Percentiles rank a stretch among this genome's conserved stretches.
phyloP scores from a whole-genome alignment of 30 jellyfish, hydroid and myxozoan genomes.

The Clytia hemisphaerica region DNA sequence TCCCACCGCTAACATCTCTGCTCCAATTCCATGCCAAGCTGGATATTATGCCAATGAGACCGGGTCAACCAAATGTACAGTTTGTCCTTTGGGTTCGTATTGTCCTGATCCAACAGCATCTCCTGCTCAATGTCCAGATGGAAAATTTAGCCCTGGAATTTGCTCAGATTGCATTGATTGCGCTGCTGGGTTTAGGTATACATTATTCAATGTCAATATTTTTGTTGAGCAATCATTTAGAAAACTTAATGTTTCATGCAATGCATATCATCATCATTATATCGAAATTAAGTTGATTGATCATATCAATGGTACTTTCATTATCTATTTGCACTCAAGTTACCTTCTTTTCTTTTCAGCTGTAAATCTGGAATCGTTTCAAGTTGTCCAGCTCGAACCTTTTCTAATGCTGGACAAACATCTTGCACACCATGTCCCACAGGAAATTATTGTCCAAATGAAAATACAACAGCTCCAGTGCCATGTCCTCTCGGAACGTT shows the following conservation, averaged over 20 bases:
- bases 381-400: slow-evolving; percentile 64
- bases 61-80: slow-evolving; percentile 52
- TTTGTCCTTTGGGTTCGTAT: slow-evolving; percentile 66
- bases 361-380: no score
- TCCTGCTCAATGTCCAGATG: slow-evolving; percentile 62
- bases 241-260: no score
- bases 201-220: slow-evolving; percentile 18
- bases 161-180: slow-evolving; percentile 35
- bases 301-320: no score
- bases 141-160: slow-evolving; percentile 47
- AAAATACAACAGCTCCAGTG: no score
- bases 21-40: slow-evolving; percentile 75
- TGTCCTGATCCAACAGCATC: slow-evolving; percentile 48
- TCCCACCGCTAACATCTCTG: slow-evolving; percentile 70
- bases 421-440: no score
- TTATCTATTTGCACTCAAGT: no score
- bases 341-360: no score
- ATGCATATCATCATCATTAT: no score
- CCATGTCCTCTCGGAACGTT: no score
- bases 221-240: no score
- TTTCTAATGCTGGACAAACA: slow-evolving; percentile 49
- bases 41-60: slow-evolving; percentile 74
- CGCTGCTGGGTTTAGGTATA: slow-evolving; percentile 44
- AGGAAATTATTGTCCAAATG: slow-evolving; percentile 44
- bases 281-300: no score